These are phyloP conservation scores for Sylvilagus floridanus DNA, from an alignment of 2,797 vertebrate species.

Conservation along the genomic window DNA sequence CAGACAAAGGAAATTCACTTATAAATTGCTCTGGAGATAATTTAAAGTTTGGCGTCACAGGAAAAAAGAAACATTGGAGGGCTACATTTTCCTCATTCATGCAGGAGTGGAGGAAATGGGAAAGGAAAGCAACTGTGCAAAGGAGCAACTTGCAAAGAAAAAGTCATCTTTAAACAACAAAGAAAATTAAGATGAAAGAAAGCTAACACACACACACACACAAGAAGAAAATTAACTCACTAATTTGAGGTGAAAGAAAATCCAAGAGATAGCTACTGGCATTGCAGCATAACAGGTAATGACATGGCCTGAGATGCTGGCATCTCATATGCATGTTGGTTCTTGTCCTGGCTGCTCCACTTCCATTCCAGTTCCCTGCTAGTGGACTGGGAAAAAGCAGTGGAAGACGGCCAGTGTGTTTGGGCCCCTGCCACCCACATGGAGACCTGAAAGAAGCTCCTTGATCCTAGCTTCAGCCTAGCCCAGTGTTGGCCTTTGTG, in stretches of 20 bases:
- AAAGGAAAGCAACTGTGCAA: not conserved
- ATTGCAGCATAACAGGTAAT: no score
- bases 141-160: not conserved
- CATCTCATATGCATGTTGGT: no score
- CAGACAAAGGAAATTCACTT: not conserved
- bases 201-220: not conserved
- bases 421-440: no score
- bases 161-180: not conserved
- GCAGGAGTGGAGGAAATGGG: not conserved
- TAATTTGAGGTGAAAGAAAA: not conserved
- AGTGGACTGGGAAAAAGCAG: no score
- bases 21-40: not conserved
- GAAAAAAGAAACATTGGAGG: not conserved
- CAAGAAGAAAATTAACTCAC: not conserved
- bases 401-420: no score
- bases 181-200: not conserved
- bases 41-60: not conserved
- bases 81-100: not conserved
- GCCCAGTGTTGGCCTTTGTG: no score
- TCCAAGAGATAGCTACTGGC: not conserved
- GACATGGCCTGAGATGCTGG: no score
- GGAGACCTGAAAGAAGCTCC: no score
- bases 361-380: no score
- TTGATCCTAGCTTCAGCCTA: no score
- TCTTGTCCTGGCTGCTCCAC: no score